A percentile compares a stretch with the other conserved stretches of the same genome.
phyloP scores from a whole-genome alignment of 2,113 vertebrate genomes.

The Malaclemys terrapin region DNA sequence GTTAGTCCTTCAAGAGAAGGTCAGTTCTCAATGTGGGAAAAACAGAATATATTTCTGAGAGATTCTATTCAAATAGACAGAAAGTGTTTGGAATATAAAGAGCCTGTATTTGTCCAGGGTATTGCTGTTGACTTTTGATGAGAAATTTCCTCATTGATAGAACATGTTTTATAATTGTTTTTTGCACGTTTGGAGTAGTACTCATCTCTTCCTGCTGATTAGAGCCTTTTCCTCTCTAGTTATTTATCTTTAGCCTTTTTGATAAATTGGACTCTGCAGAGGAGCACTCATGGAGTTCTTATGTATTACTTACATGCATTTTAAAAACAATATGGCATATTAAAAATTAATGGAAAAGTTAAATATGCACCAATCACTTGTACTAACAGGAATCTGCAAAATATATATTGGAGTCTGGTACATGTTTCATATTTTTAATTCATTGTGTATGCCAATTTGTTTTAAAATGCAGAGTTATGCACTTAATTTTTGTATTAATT shows the following conservation, averaged over 20 bases:
- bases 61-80: not conserved
- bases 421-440: not conserved
- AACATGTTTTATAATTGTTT: not conserved
- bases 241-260: constrained; percentile 26
- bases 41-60: not conserved
- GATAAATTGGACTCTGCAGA: constrained; percentile 46
- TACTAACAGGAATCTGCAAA: constrained; percentile 25
- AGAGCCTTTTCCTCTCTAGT: not conserved
- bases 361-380: not conserved
- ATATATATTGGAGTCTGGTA: not conserved
- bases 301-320: not conserved
- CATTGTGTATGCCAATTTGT: not conserved
- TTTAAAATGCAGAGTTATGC: not conserved
- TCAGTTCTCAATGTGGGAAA: constrained; percentile 40
- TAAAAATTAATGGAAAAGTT: constrained; percentile 31
- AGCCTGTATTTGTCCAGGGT: not conserved
- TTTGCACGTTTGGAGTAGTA: not conserved
- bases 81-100: constrained; percentile 16
- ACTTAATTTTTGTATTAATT: not conserved
- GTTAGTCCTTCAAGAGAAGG: constrained; percentile 16
- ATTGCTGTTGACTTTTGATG: constrained; percentile 9
- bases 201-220: constrained; percentile 2
- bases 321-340: constrained; percentile 4
- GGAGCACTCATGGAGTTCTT: constrained; percentile 43
- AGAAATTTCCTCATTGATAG: constrained; percentile 12